phyloP scores from a whole-genome alignment of 2,888 invertebrate species.

The Conistra vaccinii region DNA sequence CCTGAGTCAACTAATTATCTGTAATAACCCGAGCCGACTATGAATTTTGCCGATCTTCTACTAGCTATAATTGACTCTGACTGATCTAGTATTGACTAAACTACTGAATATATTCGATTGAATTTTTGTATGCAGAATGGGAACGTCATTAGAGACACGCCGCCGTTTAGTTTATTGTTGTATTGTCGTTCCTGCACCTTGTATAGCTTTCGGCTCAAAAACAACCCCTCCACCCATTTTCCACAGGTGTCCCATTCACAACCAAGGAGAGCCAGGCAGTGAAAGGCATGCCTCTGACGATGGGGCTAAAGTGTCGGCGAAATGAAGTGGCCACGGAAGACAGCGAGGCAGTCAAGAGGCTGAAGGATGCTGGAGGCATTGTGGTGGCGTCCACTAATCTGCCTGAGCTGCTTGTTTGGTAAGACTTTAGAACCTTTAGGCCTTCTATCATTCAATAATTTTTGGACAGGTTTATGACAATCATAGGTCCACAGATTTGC shows the following conservation, averaged over 20 bases:
- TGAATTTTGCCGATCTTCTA: no score
- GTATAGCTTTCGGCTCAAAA: no score
- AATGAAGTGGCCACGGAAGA: constrained; percentile 93
- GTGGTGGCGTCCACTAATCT: constrained; percentile 96
- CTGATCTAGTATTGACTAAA: no score
- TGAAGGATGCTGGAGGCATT: constrained; percentile 96
- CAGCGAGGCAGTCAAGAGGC: constrained; percentile 93
- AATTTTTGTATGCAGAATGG: no score
- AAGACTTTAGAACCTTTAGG: neutral
- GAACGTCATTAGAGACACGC: no score
- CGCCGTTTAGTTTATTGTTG: no score
- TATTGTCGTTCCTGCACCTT: no score
- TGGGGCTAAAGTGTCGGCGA: constrained; percentile 93
- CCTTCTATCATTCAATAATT: neutral
- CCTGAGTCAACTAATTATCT: no score
- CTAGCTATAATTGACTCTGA: no score
- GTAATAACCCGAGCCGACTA: no score
- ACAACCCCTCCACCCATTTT: neutral
- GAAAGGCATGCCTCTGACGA: constrained; percentile 93
- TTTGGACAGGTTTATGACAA: neutral
- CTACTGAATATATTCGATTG: no score
- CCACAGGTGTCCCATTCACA: constrained; percentile 96
- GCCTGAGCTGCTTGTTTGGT: constrained; percentile 97
- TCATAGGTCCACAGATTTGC: neutral
- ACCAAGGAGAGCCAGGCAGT: constrained; percentile 97